Conservation (phyloP, 2,888 invertebrate genomes). For the Ophion obscuratus region DNA sequence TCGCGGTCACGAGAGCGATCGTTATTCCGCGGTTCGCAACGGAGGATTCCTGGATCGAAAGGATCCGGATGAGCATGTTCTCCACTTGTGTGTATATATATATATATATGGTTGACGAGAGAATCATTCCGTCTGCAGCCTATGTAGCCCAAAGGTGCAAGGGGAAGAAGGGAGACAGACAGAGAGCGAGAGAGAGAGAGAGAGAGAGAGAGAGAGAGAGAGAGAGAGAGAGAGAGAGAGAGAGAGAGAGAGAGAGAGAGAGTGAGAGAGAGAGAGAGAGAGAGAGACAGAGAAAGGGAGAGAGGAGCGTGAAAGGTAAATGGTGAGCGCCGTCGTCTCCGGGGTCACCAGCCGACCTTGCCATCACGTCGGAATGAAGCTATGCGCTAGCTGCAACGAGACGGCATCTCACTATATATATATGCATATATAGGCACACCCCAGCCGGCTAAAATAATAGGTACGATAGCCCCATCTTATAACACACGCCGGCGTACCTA, state of each 20-base stretch:
- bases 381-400: conserved; percentile 51
- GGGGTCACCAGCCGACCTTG: conserved; percentile 75
- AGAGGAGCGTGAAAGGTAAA: conserved; percentile 57
- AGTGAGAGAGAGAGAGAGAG: conserved; percentile 19
- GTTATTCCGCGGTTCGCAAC: neutral
- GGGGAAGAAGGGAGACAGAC: too few relatives aligned
- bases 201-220: conserved; percentile 41
- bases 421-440: too few relatives aligned
- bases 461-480: too few relatives aligned
- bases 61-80: conserved; percentile 4
- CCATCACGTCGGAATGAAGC: conserved; percentile 66
- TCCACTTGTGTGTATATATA: neutral
- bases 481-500: too few relatives aligned
- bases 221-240: conserved; percentile 18
- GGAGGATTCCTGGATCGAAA: neutral
- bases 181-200: conserved; percentile 57
- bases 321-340: conserved; percentile 53
- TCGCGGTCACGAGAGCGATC: conserved; percentile 7
- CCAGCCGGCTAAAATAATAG: too few relatives aligned
- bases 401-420: too few relatives aligned
- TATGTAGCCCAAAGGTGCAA: too few relatives aligned
- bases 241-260: conserved; percentile 54
- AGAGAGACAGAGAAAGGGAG: conserved; percentile 37
- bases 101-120: too few relatives aligned
- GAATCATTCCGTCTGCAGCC: too few relatives aligned